Conservation (phyloP, 2,888 invertebrate species). For the Odiellus spinosus region DNA sequence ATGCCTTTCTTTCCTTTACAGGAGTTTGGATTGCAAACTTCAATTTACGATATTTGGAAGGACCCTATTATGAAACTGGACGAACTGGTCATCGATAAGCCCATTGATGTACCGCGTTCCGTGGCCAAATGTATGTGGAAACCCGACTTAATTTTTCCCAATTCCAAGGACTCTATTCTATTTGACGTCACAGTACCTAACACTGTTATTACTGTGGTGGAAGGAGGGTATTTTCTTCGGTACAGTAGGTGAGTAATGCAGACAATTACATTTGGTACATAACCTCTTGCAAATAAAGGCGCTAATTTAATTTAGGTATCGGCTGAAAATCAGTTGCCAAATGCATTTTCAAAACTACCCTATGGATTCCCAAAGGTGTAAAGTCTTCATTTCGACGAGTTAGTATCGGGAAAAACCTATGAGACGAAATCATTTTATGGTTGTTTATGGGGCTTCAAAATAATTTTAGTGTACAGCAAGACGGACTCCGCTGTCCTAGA, state of each 20-base stretch:
- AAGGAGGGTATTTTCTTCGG: constrained; percentile 5
- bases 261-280: too few species aligned
- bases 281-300: too few species aligned
- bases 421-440: too few species aligned
- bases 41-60: constrained; percentile 10
- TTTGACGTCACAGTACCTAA: constrained; percentile 6
- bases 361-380: too few species aligned
- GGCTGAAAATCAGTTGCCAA: too few species aligned
- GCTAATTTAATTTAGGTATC: too few species aligned
- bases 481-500: too few species aligned
- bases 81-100: constrained; percentile 5
- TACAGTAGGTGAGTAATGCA: constrained; percentile 12
- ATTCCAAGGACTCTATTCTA: constrained; percentile 7
- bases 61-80: constrained; percentile 7
- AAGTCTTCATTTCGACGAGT: too few species aligned
- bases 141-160: constrained; percentile 12
- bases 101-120: constrained; percentile 6
- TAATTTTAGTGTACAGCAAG: too few species aligned
- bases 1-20: background rate
- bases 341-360: too few species aligned
- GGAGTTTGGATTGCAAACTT: constrained; percentile 11
- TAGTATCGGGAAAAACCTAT: too few species aligned
- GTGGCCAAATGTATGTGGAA: constrained; percentile 10
- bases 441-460: too few species aligned
- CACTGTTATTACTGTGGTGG: constrained; percentile 7